A percentile compares a stretch with the other conserved stretches of the same genome.
phyloP scores from a whole-genome alignment of 2,888 invertebrate species.

The Chironomus riparius region DNA sequence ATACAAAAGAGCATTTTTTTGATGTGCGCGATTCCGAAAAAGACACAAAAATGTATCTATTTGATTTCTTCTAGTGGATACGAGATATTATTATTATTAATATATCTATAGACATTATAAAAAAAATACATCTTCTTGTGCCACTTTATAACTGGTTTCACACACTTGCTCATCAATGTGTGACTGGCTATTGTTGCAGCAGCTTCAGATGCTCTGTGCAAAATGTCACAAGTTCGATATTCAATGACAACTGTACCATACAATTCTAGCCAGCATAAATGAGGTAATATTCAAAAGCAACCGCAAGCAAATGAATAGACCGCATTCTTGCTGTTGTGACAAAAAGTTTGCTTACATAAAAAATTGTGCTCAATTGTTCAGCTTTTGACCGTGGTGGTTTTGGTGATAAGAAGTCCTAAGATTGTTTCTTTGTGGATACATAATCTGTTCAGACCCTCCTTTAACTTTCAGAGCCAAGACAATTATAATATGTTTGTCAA shows the following conservation, averaged over 20 bases:
- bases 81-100: background rate
- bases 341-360: no score
- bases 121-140: background rate
- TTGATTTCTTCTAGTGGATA: background rate
- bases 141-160: conserved; percentile 9
- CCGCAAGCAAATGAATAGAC: background rate
- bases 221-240: conserved; percentile 18
- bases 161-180: conserved; percentile 8
- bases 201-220: background rate
- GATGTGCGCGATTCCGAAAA: background rate
- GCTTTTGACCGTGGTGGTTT: no score
- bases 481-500: no score
- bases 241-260: conserved; percentile 5
- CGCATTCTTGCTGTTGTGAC: background rate
- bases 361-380: no score
- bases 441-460: no score
- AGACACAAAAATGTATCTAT: background rate
- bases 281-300: background rate
- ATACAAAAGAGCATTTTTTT: background rate
- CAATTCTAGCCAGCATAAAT: background rate
- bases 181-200: background rate
- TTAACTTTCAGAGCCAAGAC: no score
- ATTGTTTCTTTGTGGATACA: no score
- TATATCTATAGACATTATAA: background rate
- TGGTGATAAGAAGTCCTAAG: no score